Conservation (phyloP, 2,888 invertebrate species). For the Pemphredon lugubris region DNA sequence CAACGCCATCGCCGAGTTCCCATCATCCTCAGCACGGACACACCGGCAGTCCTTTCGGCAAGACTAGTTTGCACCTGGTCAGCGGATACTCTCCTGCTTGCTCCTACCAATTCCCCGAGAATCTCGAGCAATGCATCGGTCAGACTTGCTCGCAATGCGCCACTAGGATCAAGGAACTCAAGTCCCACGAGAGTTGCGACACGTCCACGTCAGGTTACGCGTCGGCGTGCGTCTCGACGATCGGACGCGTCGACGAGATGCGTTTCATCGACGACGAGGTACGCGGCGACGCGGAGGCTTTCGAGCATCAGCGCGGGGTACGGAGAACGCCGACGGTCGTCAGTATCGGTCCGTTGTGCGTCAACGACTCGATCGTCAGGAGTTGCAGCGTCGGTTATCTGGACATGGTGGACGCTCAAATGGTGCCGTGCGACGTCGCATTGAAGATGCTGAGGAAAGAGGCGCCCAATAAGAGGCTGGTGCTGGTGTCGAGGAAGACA, state of each 20-base stretch:
- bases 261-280: conserved; percentile 88
- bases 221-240: conserved; percentile 31
- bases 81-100: conserved; percentile 72
- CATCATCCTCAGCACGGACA: conserved; percentile 21
- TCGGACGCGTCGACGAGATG: conserved; percentile 83
- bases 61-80: conserved; percentile 61
- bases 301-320: conserved; percentile 63
- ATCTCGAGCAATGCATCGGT: conserved; percentile 65
- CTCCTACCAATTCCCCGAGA: conserved; percentile 72
- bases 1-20: too few relatives aligned
- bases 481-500: conserved; percentile 87
- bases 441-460: conserved; percentile 88
- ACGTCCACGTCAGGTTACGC: conserved; percentile 62
- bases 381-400: conserved; percentile 95
- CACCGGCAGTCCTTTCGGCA: conserved; percentile 32
- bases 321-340: conserved; percentile 84
- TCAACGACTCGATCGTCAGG: conserved; percentile 88
- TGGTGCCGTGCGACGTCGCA: conserved; percentile 89
- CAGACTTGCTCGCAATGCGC: conserved; percentile 60
- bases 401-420: conserved; percentile 90
- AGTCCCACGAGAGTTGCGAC: conserved; percentile 59
- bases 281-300: conserved; percentile 64
- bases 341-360: conserved; percentile 85
- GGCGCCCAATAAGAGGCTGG: conserved; percentile 87
- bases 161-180: conserved; percentile 66